phyloP scores from a whole-genome alignment of 2,797 vertebrate species.

The Moxostoma hubbsi region DNA sequence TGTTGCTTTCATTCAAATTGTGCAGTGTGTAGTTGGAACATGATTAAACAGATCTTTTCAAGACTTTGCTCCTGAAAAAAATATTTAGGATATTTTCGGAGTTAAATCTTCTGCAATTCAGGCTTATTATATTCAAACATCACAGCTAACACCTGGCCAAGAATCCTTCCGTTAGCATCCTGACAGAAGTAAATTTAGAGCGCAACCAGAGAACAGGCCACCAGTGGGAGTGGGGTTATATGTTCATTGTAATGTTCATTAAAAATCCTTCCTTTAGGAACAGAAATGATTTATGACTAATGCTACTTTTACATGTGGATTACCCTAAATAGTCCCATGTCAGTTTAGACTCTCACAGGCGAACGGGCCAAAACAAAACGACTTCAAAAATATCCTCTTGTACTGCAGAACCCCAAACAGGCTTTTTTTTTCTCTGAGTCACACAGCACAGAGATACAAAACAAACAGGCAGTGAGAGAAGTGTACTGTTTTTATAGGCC shows the following conservation, averaged over 20 bases:
- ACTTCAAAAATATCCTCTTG: slow-evolving; percentile 46
- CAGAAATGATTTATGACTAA: slow-evolving; percentile 57
- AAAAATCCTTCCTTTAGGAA: slow-evolving; percentile 52
- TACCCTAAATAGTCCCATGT: slow-evolving; percentile 57
- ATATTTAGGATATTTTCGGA: neutral
- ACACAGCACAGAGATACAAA: slow-evolving; percentile 49
- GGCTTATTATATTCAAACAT: neutral
- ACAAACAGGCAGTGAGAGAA: slow-evolving; percentile 53
- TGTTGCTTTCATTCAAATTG: too few relatives aligned
- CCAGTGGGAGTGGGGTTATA: slow-evolving; percentile 20
- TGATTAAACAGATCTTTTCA: neutral
- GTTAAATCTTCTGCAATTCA: neutral
- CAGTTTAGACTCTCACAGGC: slow-evolving; percentile 51
- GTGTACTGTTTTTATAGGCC: slow-evolving; percentile 44
- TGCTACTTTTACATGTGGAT: slow-evolving; percentile 59
- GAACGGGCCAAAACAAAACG: slow-evolving; percentile 37
- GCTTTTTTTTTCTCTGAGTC: slow-evolving; percentile 43
- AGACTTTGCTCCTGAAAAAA: neutral
- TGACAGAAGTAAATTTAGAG: slow-evolving; percentile 28
- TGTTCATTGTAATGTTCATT: slow-evolving; percentile 41
- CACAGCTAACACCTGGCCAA: slow-evolving; percentile 10
- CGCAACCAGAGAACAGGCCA: slow-evolving; percentile 29
- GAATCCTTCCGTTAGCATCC: slow-evolving; percentile 5
- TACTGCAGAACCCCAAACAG: slow-evolving; percentile 31
- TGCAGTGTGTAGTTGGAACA: neutral